Evolutionary conservation across 2,113 vertebrate genomes (phyloP).

Genomic region (Oreochromis niloticus): DNA sequence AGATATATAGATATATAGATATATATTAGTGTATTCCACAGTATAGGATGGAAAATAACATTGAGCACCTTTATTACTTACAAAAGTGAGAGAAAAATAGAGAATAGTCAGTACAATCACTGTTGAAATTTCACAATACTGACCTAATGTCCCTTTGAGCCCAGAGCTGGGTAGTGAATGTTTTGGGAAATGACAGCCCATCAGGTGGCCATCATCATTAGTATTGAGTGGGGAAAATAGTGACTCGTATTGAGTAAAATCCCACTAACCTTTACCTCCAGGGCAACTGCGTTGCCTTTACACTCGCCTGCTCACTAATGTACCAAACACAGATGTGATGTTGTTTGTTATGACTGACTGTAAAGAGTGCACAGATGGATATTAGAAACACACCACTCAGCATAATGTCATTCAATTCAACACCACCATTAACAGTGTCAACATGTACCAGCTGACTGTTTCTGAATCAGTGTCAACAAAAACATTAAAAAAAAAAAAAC

Average conservation of each 20-base stretch:
- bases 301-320: constrained; percentile 2
- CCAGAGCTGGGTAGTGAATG: constrained; percentile 13
- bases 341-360: background rate
- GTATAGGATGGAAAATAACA: background rate
- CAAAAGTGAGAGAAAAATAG: background rate
- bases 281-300: constrained; percentile 20
- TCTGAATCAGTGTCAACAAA: background rate
- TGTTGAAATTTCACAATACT: background rate
- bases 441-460: background rate
- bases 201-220: constrained; percentile 15
- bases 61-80: background rate
- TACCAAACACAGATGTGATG: constrained; percentile 8
- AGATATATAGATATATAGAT: too few relatives aligned
- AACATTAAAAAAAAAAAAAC: background rate
- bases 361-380: background rate
- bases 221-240: constrained; percentile 48
- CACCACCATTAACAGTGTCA: background rate
- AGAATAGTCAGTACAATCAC: background rate
- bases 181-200: constrained; percentile 26
- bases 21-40: background rate
- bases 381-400: background rate
- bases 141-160: constrained; percentile 16
- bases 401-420: background rate
- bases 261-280: constrained; percentile 45
- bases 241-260: constrained; percentile 43